Conservation (phyloP, 1,140 invertebrate species). For the Zaprionus africanus region DNA sequence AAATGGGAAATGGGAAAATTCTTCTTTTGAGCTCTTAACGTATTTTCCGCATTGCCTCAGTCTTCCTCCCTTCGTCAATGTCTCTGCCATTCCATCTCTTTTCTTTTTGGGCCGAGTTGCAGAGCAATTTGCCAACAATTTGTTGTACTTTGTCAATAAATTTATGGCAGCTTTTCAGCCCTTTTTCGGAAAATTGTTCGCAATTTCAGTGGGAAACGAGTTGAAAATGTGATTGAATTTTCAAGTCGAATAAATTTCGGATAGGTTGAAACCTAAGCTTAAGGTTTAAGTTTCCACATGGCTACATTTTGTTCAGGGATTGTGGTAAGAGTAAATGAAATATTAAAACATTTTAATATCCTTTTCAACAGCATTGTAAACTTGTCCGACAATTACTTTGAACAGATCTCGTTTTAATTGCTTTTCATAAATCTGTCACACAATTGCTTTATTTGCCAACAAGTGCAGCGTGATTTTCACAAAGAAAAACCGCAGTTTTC, state of each 20-base stretch:
- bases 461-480: not conserved
- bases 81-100: not conserved
- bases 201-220: not conserved
- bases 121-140: slow-evolving; percentile 40
- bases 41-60: slow-evolving; percentile 13
- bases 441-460: not conserved
- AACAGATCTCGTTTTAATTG: not conserved
- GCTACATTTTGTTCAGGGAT: not conserved
- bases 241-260: not conserved
- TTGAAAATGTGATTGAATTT: not conserved
- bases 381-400: not conserved
- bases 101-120: not conserved
- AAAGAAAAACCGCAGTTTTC: slow-evolving; percentile 6
- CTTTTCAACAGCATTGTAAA: not conserved
- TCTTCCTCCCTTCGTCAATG: not conserved
- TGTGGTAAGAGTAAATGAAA: not conserved
- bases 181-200: not conserved
- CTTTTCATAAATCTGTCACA: not conserved
- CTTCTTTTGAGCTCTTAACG: slow-evolving; percentile 17
- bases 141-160: slow-evolving; percentile 43
- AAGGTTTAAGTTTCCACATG: not conserved
- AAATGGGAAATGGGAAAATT: slow-evolving; percentile 51
- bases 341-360: not conserved
- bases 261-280: not conserved
- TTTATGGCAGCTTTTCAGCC: slow-evolving; percentile 15